These are phyloP conservation scores for Brachyistius frenatus DNA, from an alignment of 2,113 vertebrate genomes.

Conservation along the genomic window DNA sequence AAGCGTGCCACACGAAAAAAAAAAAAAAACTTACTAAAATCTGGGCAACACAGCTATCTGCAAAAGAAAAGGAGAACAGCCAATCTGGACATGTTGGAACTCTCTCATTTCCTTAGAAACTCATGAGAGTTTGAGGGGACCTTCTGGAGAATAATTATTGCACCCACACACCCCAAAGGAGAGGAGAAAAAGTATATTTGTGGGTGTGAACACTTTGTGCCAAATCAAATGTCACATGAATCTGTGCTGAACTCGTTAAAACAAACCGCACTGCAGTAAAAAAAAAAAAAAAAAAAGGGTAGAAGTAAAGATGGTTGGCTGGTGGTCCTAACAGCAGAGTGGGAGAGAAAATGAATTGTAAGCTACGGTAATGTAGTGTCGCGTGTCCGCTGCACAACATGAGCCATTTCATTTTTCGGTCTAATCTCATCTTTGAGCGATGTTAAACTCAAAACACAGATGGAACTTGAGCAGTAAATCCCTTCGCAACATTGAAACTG, in stretches of 20 bases:
- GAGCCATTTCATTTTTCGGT: constrained; percentile 24
- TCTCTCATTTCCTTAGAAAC: constrained; percentile 31
- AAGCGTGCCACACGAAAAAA: not conserved
- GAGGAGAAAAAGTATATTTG: constrained; percentile 58
- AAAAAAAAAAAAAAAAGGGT: not conserved
- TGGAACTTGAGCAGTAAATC: constrained; percentile 31
- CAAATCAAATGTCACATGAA: constrained; percentile 68
- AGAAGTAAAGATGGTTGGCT: constrained; percentile 43
- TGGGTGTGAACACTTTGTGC: constrained; percentile 56
- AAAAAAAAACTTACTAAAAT: constrained; percentile 7
- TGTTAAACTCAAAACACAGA: constrained; percentile 52
- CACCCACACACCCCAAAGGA: constrained; percentile 68
- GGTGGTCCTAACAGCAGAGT: constrained; percentile 32
- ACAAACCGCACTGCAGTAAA: constrained; percentile 38
- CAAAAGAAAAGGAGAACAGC: constrained; percentile 45
- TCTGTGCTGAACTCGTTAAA: constrained; percentile 45
- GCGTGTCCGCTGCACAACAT: constrained; percentile 40
- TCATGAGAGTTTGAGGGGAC: constrained; percentile 52
- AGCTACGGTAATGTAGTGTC: constrained; percentile 27
- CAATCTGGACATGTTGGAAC: constrained; percentile 57
- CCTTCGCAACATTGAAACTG: constrained; percentile 44
- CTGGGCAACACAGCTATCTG: constrained; percentile 34
- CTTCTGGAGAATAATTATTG: constrained; percentile 78
- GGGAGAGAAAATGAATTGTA: constrained; percentile 44
- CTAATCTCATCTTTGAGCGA: constrained; percentile 42